Conservation (phyloP, 2,113 vertebrate species). For the Falco punctatus region DNA sequence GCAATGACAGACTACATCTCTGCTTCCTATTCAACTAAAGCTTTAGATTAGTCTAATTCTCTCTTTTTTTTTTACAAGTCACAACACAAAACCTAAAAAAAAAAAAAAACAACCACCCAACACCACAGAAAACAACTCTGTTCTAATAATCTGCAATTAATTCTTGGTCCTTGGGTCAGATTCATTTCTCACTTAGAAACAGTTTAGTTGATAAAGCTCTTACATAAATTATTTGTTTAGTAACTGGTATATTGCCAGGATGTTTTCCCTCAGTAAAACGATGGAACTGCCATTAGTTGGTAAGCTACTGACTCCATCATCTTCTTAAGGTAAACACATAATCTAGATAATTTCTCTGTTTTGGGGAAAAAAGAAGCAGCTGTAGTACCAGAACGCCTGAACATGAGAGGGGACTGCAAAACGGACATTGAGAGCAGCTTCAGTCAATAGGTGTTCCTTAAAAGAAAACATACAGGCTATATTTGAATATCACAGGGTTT, state of each 20-base stretch:
- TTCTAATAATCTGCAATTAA: constrained; percentile 76
- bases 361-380: neutral
- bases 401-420: neutral
- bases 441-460: neutral
- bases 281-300: neutral
- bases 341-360: constrained; percentile 11
- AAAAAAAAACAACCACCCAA: neutral
- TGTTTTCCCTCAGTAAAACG: constrained; percentile 48
- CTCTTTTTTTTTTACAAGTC: neutral
- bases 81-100: neutral
- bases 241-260: constrained; percentile 39
- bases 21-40: constrained; percentile 67
- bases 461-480: neutral
- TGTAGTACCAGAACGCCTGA: neutral
- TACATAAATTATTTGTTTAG: constrained; percentile 38
- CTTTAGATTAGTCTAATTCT: constrained; percentile 77
- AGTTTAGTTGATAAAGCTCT: constrained; percentile 49
- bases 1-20: constrained; percentile 77
- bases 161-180: constrained; percentile 73
- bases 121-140: neutral
- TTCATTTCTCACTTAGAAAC: constrained; percentile 54
- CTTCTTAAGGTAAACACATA: constrained; percentile 8
- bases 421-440: neutral
- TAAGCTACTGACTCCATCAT: constrained; percentile 25
- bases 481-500: neutral